These are phyloP conservation scores for Cyanoramphus novaezelandiae DNA, from an alignment of 2,113 vertebrate genomes.

Conservation along the genomic window DNA sequence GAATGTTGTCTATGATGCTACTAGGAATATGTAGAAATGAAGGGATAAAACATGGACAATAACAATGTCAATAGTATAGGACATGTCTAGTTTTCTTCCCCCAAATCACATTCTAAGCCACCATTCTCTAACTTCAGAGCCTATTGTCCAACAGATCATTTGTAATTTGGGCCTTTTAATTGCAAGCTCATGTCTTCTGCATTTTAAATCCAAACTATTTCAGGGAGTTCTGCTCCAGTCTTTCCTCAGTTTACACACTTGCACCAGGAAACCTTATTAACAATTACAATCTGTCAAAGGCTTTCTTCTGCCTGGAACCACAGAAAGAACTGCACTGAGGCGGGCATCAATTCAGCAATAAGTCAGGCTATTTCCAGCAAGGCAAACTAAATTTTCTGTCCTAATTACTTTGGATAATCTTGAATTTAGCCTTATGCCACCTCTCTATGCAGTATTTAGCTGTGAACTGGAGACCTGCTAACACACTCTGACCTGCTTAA, in stretches of 20 bases:
- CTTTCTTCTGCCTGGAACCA: constrained; percentile 48
- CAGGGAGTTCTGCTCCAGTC: background rate
- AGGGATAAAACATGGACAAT: background rate
- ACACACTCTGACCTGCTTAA: constrained; percentile 30
- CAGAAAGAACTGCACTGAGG: constrained; percentile 2
- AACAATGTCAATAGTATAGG: background rate
- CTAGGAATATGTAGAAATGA: background rate
- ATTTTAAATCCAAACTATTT: background rate
- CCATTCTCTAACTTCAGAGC: background rate
- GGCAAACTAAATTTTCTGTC: constrained; percentile 55
- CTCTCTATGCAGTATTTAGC: constrained; percentile 12
- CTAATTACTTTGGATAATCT: constrained; percentile 58
- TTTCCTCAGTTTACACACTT: constrained; percentile 22
- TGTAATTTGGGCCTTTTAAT: background rate
- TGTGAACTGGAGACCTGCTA: constrained; percentile 12
- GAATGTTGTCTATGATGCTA: background rate
- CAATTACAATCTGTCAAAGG: constrained; percentile 37
- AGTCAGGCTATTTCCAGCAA: constrained; percentile 43
- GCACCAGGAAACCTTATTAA: constrained; percentile 37
- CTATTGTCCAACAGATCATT: background rate
- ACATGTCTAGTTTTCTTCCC: background rate
- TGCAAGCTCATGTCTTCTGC: background rate
- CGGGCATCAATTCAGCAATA: constrained; percentile 41
- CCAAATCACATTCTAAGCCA: background rate
- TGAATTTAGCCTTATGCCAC: constrained; percentile 45